These are phyloP conservation scores for Dendrolimus punctatus DNA, from an alignment of 1,140 invertebrate species.

Conservation along the genomic window DNA sequence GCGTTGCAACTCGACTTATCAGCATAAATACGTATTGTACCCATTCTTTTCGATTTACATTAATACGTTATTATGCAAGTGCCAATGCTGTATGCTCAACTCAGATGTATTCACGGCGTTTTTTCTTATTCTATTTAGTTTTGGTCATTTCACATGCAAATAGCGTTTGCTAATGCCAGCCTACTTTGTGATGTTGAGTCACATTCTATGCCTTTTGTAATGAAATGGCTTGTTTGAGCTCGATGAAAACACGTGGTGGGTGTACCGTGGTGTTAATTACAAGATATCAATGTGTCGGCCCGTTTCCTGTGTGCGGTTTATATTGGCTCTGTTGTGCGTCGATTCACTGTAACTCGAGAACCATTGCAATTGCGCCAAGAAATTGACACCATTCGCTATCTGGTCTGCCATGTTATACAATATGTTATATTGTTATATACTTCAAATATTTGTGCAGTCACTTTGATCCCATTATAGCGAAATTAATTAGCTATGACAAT, in stretches of 20 bases:
- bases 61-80: too few species aligned
- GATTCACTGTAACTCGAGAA: slow-evolving; percentile 25
- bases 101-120: too few species aligned
- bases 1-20: too few species aligned
- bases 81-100: too few species aligned
- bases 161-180: background rate
- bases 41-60: too few species aligned
- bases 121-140: too few species aligned
- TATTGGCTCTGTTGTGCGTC: slow-evolving; percentile 7
- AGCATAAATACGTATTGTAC: too few species aligned
- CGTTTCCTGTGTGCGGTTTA: slow-evolving; percentile 27
- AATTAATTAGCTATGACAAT: too few species aligned
- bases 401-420: too few species aligned
- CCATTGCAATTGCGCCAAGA: slow-evolving; percentile 19
- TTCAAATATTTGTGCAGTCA: too few species aligned
- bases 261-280: slow-evolving; percentile 24
- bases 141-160: too few species aligned
- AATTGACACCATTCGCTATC: slow-evolving; percentile 13
- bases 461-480: accelerated
- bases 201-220: slow-evolving; percentile 11
- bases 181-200: slow-evolving; percentile 6
- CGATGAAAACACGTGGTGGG: slow-evolving; percentile 15
- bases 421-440: too few species aligned
- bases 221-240: slow-evolving; percentile 12
- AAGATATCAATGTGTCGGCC: slow-evolving; percentile 16